phyloP scores from a whole-genome alignment of 2,797 vertebrate genomes.

The Myripristis murdjan region DNA sequence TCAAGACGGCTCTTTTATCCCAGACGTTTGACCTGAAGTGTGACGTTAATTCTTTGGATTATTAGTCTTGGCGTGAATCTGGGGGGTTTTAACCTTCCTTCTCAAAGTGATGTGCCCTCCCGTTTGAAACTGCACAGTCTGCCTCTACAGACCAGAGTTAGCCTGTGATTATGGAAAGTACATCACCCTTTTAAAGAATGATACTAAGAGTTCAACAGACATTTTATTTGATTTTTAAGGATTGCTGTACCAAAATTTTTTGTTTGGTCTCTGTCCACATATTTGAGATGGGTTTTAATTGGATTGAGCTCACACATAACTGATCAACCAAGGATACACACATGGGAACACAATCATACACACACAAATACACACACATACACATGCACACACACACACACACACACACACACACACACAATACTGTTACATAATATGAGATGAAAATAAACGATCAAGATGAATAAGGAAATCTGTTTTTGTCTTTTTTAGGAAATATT shows the following conservation, averaged over 20 bases:
- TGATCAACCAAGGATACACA: constrained; percentile 84
- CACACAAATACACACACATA: constrained; percentile 77
- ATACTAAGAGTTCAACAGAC: constrained; percentile 52
- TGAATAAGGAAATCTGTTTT: constrained; percentile 78
- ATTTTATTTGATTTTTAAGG: constrained; percentile 73
- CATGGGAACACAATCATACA: constrained; percentile 76
- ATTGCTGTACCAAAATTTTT: constrained; percentile 68
- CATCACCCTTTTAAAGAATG: constrained; percentile 61
- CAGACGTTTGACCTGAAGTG: no score
- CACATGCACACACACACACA: constrained; percentile 80
- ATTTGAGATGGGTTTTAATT: constrained; percentile 63
- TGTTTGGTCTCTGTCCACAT: constrained; percentile 76
- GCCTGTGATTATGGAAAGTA: constrained; percentile 86
- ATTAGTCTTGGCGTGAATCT: no score
- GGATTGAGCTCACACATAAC: constrained; percentile 70
- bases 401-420: constrained; percentile 70
- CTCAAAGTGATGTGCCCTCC: no score
- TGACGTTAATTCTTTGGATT: no score
- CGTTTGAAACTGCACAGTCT: no score
- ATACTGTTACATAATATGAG: constrained; percentile 89
- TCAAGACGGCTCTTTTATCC: no score
- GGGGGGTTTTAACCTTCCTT: no score
- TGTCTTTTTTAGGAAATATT: constrained; percentile 8
- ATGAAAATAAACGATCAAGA: constrained; percentile 95
- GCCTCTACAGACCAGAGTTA: constrained; percentile 88